Evolutionary conservation across 2,113 vertebrate genomes (phyloP).

Genomic region (Brachypteracias leptosomus): DNA sequence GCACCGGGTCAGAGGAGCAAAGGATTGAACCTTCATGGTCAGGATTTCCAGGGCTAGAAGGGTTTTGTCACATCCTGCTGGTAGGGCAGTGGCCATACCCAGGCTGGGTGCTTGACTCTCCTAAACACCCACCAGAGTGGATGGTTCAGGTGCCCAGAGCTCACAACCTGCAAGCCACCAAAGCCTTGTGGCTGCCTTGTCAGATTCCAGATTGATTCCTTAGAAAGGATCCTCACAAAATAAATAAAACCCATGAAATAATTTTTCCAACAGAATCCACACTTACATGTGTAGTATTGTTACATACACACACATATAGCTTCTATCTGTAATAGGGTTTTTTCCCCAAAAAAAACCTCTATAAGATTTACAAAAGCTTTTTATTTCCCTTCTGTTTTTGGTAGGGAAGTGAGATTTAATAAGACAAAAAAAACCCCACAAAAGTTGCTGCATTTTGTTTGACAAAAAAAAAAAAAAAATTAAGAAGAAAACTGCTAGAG

Average conservation of each 20-base stretch:
- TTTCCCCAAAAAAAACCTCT: not conserved
- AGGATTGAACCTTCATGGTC: not conserved
- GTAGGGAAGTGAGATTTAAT: not conserved
- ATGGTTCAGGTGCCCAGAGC: not conserved
- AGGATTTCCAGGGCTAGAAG: not conserved
- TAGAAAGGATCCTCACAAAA: not conserved
- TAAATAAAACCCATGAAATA: not conserved
- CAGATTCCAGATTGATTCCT: not conserved
- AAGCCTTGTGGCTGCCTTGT: not conserved
- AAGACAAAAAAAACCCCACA: not conserved
- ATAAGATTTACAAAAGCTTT: not conserved
- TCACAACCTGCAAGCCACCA: not conserved
- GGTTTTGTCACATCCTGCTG: not conserved
- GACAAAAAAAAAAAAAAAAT: not conserved
- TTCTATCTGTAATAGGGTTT: accelerated
- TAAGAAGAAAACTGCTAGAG: not conserved
- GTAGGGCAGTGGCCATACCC: not conserved
- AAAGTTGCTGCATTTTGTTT: not conserved
- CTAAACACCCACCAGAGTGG: too few species aligned
- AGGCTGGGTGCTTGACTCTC: too few species aligned
- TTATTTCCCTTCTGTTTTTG: not conserved
- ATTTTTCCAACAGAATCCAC: not conserved
- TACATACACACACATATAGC: not conserved
- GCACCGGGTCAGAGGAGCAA: not conserved
- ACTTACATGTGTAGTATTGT: not conserved